Evolutionary conservation across 2,888 invertebrate species (phyloP), one percentile per base, ranked within the genome.

Genomic region (Nomada lathburiana): DNA sequence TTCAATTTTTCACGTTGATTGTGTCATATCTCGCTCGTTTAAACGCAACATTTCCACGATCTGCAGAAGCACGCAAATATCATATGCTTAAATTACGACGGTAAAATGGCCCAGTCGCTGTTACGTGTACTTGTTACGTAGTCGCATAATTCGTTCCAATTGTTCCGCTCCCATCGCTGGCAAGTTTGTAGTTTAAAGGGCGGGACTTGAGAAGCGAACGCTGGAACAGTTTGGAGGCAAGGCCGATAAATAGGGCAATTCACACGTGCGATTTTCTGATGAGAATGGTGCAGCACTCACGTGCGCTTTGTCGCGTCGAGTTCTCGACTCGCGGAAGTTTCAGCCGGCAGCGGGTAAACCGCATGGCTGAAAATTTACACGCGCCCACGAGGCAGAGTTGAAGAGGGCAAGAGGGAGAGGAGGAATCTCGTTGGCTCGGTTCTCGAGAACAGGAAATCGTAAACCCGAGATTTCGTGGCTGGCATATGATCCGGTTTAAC

Each of bases 331-430:
- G n/a, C 7, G 63, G 10, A 44, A 76, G 64, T 64, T 79, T 11
- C 13, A 67, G 47, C 13, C n/a, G 11, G 44, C 4, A 9, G 36
- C 23, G 7, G 13, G 47, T 13, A 26, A 57, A 79, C 63, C 75
- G 68, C 68, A 44, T 2, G 18, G 26, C 42, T 62, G 13, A 59
- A 75, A 75, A 79, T 69, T 69, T 57, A 69, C 53, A 47, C 68
- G n/a, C 1, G 11, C 59, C 7, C 47, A 16, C 67, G 20, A 23
- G 53, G 16, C 10, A 20, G 5, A 5, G 23, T 3, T 11, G 47
- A 16, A 53, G 16, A 10, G 10, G 16, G 11, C 10, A 23, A 63
- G 36, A 2, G 13, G 42, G 20, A 42, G 29, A 16, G 4, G 50
- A 11, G 26, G 20, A 20, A 26, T 10, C 18, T 18, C 20, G 70